Conservation (phyloP, 1,140 invertebrate species). For the Rhynchophorus ferrugineus region DNA sequence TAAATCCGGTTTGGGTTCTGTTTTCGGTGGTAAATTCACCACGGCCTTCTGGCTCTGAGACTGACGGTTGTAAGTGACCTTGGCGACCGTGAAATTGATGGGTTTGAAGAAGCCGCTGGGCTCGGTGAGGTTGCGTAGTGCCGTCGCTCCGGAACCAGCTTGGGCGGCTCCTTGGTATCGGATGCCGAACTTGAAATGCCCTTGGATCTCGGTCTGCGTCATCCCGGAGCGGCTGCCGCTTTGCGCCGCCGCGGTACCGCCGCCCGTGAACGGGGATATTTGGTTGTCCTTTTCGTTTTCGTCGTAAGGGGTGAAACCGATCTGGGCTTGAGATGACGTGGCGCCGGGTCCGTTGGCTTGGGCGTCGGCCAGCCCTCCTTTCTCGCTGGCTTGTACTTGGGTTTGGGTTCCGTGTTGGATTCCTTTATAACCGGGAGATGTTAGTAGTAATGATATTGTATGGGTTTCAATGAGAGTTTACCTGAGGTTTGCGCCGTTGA, state of each 20-base stretch:
- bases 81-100: slow-evolving; percentile 22
- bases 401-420: slow-evolving; percentile 61
- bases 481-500: slow-evolving; percentile 69
- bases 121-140: slow-evolving; percentile 18
- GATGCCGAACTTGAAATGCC: slow-evolving; percentile 68
- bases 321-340: slow-evolving; percentile 78
- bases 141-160: slow-evolving; percentile 62
- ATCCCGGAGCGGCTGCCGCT: slow-evolving; percentile 64
- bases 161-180: slow-evolving; percentile 74
- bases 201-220: slow-evolving; percentile 71
- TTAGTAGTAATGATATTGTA: too few relatives aligned
- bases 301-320: slow-evolving; percentile 70
- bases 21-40: background rate
- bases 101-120: slow-evolving; percentile 25
- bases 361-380: slow-evolving; percentile 74
- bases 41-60: slow-evolving; percentile 17
- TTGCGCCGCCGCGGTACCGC: slow-evolving; percentile 68
- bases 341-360: slow-evolving; percentile 74
- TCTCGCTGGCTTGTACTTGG: slow-evolving; percentile 67
- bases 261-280: slow-evolving; percentile 56
- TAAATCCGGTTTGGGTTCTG: background rate
- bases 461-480: slow-evolving; percentile 22
- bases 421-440: slow-evolving; percentile 37
- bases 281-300: slow-evolving; percentile 44
- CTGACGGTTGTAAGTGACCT: slow-evolving; percentile 6